Evolutionary conservation across 2,888 invertebrate species (phyloP).

Genomic region (Cephonodes hylas): DNA sequence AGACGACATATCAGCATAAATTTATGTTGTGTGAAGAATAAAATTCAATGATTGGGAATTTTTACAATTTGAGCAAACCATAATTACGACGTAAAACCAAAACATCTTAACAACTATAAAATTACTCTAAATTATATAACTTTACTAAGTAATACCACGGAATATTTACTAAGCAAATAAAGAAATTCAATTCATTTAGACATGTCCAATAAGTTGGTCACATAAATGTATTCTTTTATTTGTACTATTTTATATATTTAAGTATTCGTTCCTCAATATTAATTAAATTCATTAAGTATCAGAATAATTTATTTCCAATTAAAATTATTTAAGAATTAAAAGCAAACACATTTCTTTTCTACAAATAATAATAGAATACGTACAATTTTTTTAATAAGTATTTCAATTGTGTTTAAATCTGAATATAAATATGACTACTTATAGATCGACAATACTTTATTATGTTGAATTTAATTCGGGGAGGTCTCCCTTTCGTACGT

Average conservation of each 20-base stretch:
- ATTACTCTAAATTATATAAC: background rate
- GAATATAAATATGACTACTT: background rate
- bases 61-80: background rate
- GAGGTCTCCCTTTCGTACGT: background rate
- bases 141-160: background rate
- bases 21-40: background rate
- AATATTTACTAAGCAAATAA: background rate
- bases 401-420: background rate
- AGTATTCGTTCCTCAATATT: background rate
- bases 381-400: background rate
- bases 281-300: background rate
- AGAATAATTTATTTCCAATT: background rate
- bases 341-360: background rate
- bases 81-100: background rate
- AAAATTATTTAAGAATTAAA: background rate
- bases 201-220: background rate
- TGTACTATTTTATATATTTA: background rate
- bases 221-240: background rate
- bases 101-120: slow-evolving; percentile 1
- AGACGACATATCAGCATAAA: background rate
- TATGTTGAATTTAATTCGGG: background rate
- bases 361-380: background rate
- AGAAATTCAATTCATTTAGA: background rate
- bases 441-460: background rate
- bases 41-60: no score